Base-by-base conservation (phyloP, 2,888 invertebrate species). In the Brachyptera risi region DNA sequence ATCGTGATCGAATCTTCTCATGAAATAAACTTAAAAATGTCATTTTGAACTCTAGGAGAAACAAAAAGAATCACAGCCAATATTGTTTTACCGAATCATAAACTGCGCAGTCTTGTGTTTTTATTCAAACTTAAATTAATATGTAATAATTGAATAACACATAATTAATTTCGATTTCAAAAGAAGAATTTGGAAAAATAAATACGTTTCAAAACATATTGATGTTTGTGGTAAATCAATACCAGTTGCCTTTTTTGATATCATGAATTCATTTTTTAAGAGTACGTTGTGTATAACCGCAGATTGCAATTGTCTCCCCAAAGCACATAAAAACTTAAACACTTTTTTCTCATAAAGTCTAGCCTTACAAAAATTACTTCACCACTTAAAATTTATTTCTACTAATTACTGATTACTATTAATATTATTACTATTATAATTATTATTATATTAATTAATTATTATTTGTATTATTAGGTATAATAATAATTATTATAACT, bases 41-140 rank as follows among this genome's bases (percentile, higher is more conserved):
- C 37, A n/a, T 54, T 37, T 63, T 59, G 57, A 54, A 44, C 58
- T 63, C 35, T 50, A 47, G 17, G 49, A 51, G 49, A 59, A 64
- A 59, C 54, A 58, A 61, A n/a, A 63, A 47, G 60, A 63, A 61
- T 64, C 64, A 64, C 64, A 64, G 62, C 64, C 64, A 64, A 64
- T 59, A 51, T 38, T 59, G 60, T 58, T 59, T 31, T 50, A 59
- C 59, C 56, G 44, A 60, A 54, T 58, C 59, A 44, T 58, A 61
- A 61, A 60, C 54, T 58, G 63, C 61, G 63, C 59, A 61, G 63
- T 63, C 61, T 63, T 63, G 54, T 54, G 54, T 54, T 54, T 54
- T 54, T 54, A 54, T 54, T 35, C 35, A 54, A 54, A 27, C n/a
- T 19, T 47, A 35, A 26, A 47, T 38, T 56, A n/a, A n/a, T n/a